A percentile compares a stretch with the other conserved stretches of the same genome.
phyloP scores from a whole-genome alignment of 2,113 vertebrate species.

The Dromiciops gliroides region DNA sequence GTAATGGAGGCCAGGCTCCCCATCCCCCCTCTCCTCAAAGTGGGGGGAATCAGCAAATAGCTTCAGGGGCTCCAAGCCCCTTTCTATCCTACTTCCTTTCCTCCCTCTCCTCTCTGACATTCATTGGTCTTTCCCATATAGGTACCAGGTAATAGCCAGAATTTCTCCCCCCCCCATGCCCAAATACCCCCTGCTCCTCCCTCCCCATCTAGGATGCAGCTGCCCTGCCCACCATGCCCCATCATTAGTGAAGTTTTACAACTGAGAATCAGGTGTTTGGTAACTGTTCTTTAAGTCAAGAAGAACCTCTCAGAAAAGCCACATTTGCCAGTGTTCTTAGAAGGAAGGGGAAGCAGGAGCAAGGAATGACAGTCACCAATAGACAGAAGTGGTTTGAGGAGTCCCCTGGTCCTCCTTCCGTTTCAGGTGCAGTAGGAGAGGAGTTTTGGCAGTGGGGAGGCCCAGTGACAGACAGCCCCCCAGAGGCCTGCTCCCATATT shows the following conservation, averaged over 20 bases:
- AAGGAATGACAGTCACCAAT: not conserved
- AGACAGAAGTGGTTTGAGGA: not conserved
- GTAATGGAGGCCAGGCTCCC: not conserved
- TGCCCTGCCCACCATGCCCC: not conserved
- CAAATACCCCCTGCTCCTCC: not conserved
- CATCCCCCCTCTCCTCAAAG: not conserved
- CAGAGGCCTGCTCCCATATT: not conserved
- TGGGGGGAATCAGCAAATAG: not conserved
- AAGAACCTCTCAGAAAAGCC: not conserved
- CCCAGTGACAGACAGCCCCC: not conserved
- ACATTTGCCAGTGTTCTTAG: not conserved
- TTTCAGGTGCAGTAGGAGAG: not conserved
- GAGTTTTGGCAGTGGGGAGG: not conserved
- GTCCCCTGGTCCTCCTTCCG: not conserved
- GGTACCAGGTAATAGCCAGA: not conserved
- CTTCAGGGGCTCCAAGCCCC: not conserved
- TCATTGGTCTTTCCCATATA: not conserved
- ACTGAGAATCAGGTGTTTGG: not conserved
- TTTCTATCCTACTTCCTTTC: not conserved
- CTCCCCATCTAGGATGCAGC: not conserved
- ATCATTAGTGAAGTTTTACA: not conserved
- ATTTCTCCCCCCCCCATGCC: not conserved
- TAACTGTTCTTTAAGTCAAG: not conserved
- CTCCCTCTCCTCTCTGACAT: not conserved
- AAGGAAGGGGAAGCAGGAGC: not conserved